A percentile compares a stretch with the other conserved stretches of the same genome.
These are phyloP conservation scores for Hypothenemus hampei DNA, from an alignment of 1,140 invertebrate genomes.

Conservation along the genomic window DNA sequence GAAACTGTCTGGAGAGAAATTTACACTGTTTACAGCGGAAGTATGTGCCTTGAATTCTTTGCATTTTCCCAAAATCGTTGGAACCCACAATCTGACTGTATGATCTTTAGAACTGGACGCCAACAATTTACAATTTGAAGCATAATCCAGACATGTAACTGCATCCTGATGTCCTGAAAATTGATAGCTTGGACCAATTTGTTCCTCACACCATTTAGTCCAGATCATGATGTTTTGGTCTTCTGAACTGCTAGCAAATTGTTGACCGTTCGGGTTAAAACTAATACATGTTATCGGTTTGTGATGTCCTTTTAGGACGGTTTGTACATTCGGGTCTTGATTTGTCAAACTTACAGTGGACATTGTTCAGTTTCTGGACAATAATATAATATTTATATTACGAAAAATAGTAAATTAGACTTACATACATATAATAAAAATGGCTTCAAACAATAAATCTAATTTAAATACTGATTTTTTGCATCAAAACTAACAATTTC, in stretches of 20 bases:
- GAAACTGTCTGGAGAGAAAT: slow-evolving; percentile 72
- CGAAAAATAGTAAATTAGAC: too few species aligned
- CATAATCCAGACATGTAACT: slow-evolving; percentile 65
- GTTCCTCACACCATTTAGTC: slow-evolving; percentile 55
- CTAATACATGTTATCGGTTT: slow-evolving; percentile 66
- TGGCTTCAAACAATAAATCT: too few species aligned
- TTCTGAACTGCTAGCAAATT: slow-evolving; percentile 71
- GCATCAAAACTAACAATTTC: too few species aligned
- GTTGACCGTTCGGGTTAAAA: slow-evolving; percentile 69
- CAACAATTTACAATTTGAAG: slow-evolving; percentile 72
- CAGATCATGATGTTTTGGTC: slow-evolving; percentile 78
- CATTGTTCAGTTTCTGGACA: too few species aligned
- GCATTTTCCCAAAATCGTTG: slow-evolving; percentile 69
- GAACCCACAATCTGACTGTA: slow-evolving; percentile 80
- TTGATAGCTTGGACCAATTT: slow-evolving; percentile 56
- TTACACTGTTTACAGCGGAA: slow-evolving; percentile 70
- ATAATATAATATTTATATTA: too few species aligned
- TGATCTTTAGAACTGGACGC: slow-evolving; percentile 79
- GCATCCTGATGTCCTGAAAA: slow-evolving; percentile 61
- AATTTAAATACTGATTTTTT: too few species aligned
- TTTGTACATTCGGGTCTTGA: slow-evolving; percentile 12
- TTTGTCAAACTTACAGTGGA: too few species aligned
- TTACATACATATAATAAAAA: too few species aligned
- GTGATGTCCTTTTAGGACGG: slow-evolving; percentile 65
- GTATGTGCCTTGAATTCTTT: slow-evolving; percentile 75